Conservation (phyloP, 2,888 invertebrate genomes). For the Dichetophora obliterata region DNA sequence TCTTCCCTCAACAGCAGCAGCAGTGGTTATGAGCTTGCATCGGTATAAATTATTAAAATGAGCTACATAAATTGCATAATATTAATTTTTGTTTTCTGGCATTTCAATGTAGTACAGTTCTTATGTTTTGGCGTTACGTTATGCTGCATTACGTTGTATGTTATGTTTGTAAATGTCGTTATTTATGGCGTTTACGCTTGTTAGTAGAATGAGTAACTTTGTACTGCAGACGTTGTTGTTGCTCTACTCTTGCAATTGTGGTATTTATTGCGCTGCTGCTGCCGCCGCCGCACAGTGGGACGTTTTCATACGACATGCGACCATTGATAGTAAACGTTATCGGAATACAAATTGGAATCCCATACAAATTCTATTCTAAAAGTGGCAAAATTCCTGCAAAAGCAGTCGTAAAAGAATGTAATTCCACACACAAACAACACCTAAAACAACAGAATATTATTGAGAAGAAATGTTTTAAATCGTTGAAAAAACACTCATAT, state of each 20-base stretch:
- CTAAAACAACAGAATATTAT: no score
- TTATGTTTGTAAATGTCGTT: background rate
- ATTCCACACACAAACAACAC: no score
- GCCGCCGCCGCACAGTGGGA: conserved; percentile 13
- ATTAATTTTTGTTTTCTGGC: background rate
- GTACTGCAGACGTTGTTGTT: background rate
- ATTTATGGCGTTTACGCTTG: conserved; percentile 3
- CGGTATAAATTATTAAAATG: conserved; percentile 13
- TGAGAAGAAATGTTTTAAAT: no score
- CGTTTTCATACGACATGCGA: no score
- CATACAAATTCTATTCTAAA: no score
- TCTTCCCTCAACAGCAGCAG: no score
- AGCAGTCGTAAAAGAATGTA: no score
- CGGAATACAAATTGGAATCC: no score
- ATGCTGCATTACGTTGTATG: background rate
- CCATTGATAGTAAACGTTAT: no score
- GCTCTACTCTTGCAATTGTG: conserved; percentile 20
- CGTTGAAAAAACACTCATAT: no score
- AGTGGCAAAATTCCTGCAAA: no score
- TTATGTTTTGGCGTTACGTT: background rate
- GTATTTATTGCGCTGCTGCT: background rate
- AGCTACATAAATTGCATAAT: conserved; percentile 17
- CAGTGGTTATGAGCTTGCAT: no score
- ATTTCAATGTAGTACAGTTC: background rate
- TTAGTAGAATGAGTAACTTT: background rate